A percentile compares a stretch with the other conserved stretches of the same genome.
These are phyloP conservation scores for Alcis repandata DNA, from an alignment of 2,888 invertebrate species.

Conservation along the genomic window DNA sequence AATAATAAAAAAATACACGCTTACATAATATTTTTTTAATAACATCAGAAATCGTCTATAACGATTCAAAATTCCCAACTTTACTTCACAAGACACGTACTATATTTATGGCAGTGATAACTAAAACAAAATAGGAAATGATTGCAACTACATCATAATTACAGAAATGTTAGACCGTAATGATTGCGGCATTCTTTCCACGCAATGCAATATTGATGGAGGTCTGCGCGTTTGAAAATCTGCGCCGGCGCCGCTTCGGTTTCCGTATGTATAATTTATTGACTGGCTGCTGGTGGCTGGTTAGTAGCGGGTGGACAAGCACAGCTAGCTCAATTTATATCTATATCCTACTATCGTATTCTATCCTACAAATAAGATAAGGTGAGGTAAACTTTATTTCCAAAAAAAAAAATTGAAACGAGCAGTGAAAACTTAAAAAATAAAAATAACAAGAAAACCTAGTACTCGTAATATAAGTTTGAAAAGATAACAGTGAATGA, in stretches of 20 bases:
- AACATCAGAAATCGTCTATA: neutral
- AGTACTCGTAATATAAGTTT: too few relatives aligned
- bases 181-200: slow-evolving; percentile 46
- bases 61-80: neutral
- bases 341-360: too few relatives aligned
- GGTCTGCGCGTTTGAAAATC: slow-evolving; percentile 47
- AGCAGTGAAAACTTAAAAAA: too few relatives aligned
- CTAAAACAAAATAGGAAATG: slow-evolving; percentile 32
- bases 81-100: slow-evolving; percentile 15
- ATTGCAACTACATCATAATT: slow-evolving; percentile 38
- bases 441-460: too few relatives aligned
- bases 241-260: slow-evolving; percentile 50
- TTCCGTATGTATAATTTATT: slow-evolving; percentile 52
- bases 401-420: too few relatives aligned
- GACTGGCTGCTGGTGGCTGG: slow-evolving; percentile 24
- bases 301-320: slow-evolving; percentile 30
- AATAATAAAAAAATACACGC: too few relatives aligned
- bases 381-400: too few relatives aligned
- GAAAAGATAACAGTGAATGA: too few relatives aligned
- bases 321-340: slow-evolving; percentile 36
- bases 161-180: slow-evolving; percentile 34
- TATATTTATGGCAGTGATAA: slow-evolving; percentile 26
- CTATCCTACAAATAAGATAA: too few relatives aligned
- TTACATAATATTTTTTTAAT: too few relatives aligned
- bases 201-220: slow-evolving; percentile 51